These are phyloP conservation scores for Vulpes ferrilata DNA, from an alignment of 2,113 vertebrate species.

Conservation along the genomic window DNA sequence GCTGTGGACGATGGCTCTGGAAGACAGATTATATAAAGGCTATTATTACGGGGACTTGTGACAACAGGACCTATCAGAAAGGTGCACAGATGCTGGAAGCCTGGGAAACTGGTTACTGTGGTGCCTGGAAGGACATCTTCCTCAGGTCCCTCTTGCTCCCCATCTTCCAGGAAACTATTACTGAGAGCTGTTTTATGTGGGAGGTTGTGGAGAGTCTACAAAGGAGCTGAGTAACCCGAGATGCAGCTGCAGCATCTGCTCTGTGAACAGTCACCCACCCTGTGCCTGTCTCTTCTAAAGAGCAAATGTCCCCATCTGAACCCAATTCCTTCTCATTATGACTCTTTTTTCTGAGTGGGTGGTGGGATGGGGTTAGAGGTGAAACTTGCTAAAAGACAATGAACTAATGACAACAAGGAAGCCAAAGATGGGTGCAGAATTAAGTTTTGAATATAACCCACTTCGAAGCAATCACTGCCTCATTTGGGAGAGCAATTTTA, in stretches of 20 bases:
- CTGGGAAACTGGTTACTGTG: neutral
- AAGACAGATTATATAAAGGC: neutral
- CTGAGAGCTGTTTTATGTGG: neutral
- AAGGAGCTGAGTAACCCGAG: neutral
- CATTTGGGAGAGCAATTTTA: slow-evolving; percentile 1
- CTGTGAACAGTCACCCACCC: neutral
- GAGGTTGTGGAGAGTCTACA: neutral
- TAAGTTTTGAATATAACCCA: neutral
- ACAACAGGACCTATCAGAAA: neutral
- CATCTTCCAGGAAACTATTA: neutral
- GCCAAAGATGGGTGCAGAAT: neutral
- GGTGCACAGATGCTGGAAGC: neutral
- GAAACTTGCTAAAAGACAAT: neutral
- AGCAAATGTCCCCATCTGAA: neutral
- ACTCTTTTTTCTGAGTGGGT: neutral
- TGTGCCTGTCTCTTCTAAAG: neutral
- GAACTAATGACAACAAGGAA: neutral
- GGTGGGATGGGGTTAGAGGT: neutral
- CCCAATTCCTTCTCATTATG: neutral
- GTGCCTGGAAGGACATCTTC: neutral
- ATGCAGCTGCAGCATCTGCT: neutral
- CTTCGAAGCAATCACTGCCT: neutral
- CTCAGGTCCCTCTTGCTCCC: neutral
- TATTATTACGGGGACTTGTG: neutral
- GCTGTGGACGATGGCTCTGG: neutral